Conservation (phyloP, 35 echinoderm and acorn worm species). For the Diadema setosum region DNA sequence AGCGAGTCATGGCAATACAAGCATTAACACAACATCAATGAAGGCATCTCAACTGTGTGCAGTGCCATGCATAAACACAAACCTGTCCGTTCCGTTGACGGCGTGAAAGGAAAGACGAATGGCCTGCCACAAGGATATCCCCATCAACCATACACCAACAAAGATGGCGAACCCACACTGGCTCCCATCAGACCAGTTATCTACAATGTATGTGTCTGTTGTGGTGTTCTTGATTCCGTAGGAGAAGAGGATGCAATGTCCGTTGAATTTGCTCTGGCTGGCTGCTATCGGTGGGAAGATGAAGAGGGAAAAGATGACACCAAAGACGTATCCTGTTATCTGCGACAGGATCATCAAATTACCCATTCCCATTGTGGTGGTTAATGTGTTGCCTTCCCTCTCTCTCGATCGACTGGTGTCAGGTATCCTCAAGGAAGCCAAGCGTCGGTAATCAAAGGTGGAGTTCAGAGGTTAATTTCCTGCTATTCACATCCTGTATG, state of each 20-base stretch:
- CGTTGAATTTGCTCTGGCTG: constrained; percentile 16
- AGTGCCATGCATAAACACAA: too few relatives aligned
- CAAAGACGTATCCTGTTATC: constrained; percentile 33
- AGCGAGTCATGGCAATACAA: too few relatives aligned
- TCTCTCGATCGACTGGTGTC: neutral
- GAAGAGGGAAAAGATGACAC: constrained; percentile 35
- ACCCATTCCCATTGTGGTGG: constrained; percentile 39
- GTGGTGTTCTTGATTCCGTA: neutral
- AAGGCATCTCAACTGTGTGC: too few relatives aligned
- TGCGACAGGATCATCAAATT: constrained; percentile 38
- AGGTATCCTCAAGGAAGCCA: too few relatives aligned
- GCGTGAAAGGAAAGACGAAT: constrained; percentile 35
- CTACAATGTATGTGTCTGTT: neutral
- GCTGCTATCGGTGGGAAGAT: constrained; percentile 46
- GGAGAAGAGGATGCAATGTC: constrained; percentile 26
- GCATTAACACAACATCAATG: too few relatives aligned
- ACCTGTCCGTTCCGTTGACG: constrained; percentile 46
- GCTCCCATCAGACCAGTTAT: neutral
- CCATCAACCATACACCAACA: constrained; percentile 2
- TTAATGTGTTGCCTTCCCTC: too few relatives aligned
- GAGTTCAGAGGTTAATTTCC: too few relatives aligned
- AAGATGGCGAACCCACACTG: constrained; percentile 42
- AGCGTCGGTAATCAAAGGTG: too few relatives aligned
- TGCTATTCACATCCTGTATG: too few relatives aligned
- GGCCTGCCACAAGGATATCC: constrained; percentile 16